Percentiles rank a stretch among this genome's conserved stretches.
phyloP scores from a whole-genome alignment of 1,140 invertebrate genomes.

The Pinna nobilis region DNA sequence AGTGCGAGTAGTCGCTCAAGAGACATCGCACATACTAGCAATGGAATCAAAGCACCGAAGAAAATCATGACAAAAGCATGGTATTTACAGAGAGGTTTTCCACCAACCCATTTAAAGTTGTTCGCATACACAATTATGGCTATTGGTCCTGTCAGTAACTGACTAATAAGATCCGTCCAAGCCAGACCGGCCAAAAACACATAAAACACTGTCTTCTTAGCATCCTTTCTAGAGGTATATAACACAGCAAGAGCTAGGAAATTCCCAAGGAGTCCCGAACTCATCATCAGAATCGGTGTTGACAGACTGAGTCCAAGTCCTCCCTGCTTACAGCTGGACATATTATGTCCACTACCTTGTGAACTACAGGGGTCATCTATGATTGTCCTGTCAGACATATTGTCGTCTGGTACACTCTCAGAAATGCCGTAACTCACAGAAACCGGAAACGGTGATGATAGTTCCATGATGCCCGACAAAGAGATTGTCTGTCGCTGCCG shows the following conservation, averaged over 20 bases:
- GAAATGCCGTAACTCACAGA: too few species aligned
- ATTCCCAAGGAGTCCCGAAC: slow-evolving; percentile 70
- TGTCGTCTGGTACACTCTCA: too few species aligned
- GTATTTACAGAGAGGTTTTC: slow-evolving; percentile 66
- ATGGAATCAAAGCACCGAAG: slow-evolving; percentile 71
- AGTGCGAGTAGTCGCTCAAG: slow-evolving; percentile 73
- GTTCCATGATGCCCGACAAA: too few species aligned
- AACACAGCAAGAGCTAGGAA: slow-evolving; percentile 71
- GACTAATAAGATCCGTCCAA: slow-evolving; percentile 74
- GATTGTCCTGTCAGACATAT: not conserved
- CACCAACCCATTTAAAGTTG: slow-evolving; percentile 70
- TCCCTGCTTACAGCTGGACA: slow-evolving; percentile 40
- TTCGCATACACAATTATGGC: slow-evolving; percentile 72
- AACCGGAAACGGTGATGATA: too few species aligned
- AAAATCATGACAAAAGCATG: slow-evolving; percentile 74
- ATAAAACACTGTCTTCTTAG: slow-evolving; percentile 73
- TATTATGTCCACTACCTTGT: not conserved
- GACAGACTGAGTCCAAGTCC: slow-evolving; percentile 59
- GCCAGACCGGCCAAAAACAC: slow-evolving; percentile 71
- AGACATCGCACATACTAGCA: slow-evolving; percentile 74
- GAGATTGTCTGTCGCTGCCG: too few species aligned
- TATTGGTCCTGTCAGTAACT: slow-evolving; percentile 70
- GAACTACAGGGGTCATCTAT: slow-evolving; percentile 19
- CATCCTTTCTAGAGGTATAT: slow-evolving; percentile 60
- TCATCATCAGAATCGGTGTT: slow-evolving; percentile 62